Evolutionary conservation across 2,113 vertebrate genomes (phyloP), one percentile per base, ranked within the genome.

Genomic region (Hemichromis elongatus): DNA sequence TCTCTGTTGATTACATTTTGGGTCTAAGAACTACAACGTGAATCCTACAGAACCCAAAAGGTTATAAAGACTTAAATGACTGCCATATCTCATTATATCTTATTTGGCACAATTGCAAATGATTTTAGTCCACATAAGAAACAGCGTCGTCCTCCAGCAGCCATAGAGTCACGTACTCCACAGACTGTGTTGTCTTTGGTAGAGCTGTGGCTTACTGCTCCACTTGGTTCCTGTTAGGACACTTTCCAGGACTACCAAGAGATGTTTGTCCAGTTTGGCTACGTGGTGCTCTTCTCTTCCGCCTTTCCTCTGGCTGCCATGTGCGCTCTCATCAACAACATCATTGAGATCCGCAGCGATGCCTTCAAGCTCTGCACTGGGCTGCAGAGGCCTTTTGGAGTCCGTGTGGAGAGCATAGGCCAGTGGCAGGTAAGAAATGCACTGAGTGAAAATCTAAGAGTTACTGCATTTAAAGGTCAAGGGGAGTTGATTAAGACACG

Each of bases 261-360:
- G 96, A 99, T 99, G 99, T 99, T 99, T 84, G 97, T 99, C 90
- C 98, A 99, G 96, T 99, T 99, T 1, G 99, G 98, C 59, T 99
- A 99, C 2, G 98, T 99, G 80, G 98, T 99, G 80, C 98, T 99
- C 55, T 99, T 99, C 96, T 99, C 98, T 8, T 98, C 98, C 0
- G 98, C 99, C 91, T 99, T 99, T 91, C 99, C 99, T 0, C 92
- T 99, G 94, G 99, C 98, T 0, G 98, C 98, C 52, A 96, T 97
- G 93, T 99, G 99, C 0, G 98, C 98, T 19, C 97, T 99, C 88
- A 96, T 99, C 92, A 99, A 99, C 96, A 99, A 99, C 93, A 90
- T 99, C 94, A 98, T 99, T 1, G 98, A 99, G 96, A 99, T 99
- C 92, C 98, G 98, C 85, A 98, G 98, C 0, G 98, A 99, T 0